Evolutionary conservation across 2,888 invertebrate species (phyloP).

Genomic region (Hedychridium roseum): DNA sequence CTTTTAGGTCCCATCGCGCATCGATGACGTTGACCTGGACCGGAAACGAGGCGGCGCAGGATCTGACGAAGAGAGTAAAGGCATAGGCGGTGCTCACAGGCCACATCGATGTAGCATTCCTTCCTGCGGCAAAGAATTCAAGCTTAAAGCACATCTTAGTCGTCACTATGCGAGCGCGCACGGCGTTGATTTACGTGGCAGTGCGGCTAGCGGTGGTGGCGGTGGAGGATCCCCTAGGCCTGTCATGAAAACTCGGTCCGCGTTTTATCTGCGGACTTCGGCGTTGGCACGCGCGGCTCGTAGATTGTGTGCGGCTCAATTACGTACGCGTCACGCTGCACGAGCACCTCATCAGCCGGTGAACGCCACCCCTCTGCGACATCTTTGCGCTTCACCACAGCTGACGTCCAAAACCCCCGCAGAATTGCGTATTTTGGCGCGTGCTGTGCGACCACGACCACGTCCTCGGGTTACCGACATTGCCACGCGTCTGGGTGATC

Average conservation of each 20-base stretch:
- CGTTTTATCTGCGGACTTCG: conserved; percentile 93
- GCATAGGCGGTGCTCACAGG: conserved; percentile 73
- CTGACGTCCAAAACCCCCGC: conserved; percentile 52
- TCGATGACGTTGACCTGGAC: conserved; percentile 58
- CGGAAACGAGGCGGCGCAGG: conserved; percentile 58
- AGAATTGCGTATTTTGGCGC: conserved; percentile 55
- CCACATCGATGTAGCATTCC: conserved; percentile 90
- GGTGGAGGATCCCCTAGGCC: conserved; percentile 77
- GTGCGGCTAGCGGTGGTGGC: conserved; percentile 45
- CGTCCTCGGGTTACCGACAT: conserved; percentile 72
- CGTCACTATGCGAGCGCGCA: conserved; percentile 94
- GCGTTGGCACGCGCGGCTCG: conserved; percentile 90
- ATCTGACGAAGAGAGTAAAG: conserved; percentile 64
- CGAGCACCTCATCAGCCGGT: conserved; percentile 79
- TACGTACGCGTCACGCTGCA: conserved; percentile 86
- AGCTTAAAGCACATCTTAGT: conserved; percentile 91
- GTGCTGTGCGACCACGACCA: conserved; percentile 54
- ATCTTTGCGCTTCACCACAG: conserved; percentile 61
- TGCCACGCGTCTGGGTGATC: conserved; percentile 75
- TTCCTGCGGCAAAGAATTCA: conserved; percentile 95
- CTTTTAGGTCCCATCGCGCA: conserved; percentile 56
- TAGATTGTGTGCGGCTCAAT: conserved; percentile 82
- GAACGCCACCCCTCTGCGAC: conserved; percentile 57
- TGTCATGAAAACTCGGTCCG: conserved; percentile 96
- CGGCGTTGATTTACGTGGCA: conserved; percentile 67